Conservation (phyloP, 2,113 vertebrate genomes). For the Dinomys branickii region DNA sequence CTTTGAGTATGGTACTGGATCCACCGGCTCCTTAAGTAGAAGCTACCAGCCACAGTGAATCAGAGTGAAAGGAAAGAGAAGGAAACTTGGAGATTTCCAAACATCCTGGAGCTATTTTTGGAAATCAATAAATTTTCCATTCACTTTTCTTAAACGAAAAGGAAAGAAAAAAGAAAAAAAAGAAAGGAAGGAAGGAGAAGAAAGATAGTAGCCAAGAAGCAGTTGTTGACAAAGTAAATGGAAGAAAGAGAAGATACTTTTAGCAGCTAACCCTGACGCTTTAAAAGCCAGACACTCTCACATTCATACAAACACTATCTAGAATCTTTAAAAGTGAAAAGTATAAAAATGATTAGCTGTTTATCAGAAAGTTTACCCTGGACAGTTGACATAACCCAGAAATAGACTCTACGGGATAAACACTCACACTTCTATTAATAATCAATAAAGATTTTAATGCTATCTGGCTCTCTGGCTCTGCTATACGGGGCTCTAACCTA, state of each 20-base stretch:
- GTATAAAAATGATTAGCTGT: slow-evolving; percentile 19
- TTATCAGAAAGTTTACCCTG: slow-evolving; percentile 40
- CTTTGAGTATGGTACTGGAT: not conserved
- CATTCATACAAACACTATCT: not conserved
- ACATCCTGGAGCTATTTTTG: slow-evolving; percentile 73
- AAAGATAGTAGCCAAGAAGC: slow-evolving; percentile 15
- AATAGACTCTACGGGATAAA: slow-evolving; percentile 50
- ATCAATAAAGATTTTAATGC: slow-evolving; percentile 29
- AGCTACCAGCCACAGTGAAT: slow-evolving; percentile 36
- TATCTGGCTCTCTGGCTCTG: slow-evolving; percentile 6
- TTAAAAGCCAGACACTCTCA: not conserved
- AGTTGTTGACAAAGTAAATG: not conserved
- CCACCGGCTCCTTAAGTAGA: slow-evolving; percentile 4
- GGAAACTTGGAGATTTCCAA: slow-evolving; percentile 71
- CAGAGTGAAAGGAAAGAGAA: slow-evolving; percentile 68
- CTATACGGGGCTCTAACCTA: slow-evolving; percentile 33
- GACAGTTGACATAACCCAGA: slow-evolving; percentile 43
- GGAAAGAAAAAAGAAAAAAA: not conserved
- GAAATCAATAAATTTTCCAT: slow-evolving; percentile 75
- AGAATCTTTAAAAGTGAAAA: slow-evolving; percentile 52
- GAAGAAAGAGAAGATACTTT: slow-evolving; percentile 51
- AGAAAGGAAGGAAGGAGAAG: not conserved
- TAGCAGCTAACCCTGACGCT: not conserved
- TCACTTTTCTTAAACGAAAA: slow-evolving; percentile 58
- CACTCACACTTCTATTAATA: slow-evolving; percentile 51